Conservation (phyloP, 2,888 invertebrate species). For the Psococerastis gibbosa region DNA sequence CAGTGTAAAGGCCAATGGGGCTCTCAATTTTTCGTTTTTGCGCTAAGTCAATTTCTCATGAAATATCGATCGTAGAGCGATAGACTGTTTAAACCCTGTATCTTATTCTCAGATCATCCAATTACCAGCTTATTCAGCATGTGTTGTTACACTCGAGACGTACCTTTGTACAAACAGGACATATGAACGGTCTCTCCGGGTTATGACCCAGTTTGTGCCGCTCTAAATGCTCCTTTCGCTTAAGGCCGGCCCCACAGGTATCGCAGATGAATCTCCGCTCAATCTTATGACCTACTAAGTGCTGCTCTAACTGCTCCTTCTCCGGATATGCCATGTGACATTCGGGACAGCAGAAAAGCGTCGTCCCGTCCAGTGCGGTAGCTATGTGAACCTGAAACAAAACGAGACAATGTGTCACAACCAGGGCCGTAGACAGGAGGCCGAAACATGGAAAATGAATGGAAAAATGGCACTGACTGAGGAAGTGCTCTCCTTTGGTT, state of each 20-base stretch:
- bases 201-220: conserved; percentile 63
- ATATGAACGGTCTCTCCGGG: conserved; percentile 60
- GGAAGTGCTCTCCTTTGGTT: too few species aligned
- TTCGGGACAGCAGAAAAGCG: conserved; percentile 60
- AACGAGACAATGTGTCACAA: too few species aligned
- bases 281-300: conserved; percentile 53
- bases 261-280: conserved; percentile 37
- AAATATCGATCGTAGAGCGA: too few species aligned
- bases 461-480: too few species aligned
- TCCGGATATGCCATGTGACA: conserved; percentile 67
- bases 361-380: conserved; percentile 51
- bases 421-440: too few species aligned
- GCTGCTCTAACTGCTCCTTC: conserved; percentile 54
- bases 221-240: conserved; percentile 59
- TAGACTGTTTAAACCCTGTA: not conserved
- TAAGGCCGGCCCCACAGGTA: conserved; percentile 30
- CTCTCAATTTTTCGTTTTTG: too few species aligned
- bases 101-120: not conserved
- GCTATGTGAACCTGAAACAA: conserved; percentile 34
- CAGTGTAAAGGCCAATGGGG: too few species aligned
- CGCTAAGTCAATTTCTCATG: too few species aligned
- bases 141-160: too few species aligned
- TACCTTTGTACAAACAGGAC: conserved; percentile 52
- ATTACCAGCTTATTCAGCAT: too few species aligned
- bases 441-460: too few species aligned